Base-by-base conservation (phyloP, 1,140 invertebrate genomes). In the Chrysoperla carnea region DNA sequence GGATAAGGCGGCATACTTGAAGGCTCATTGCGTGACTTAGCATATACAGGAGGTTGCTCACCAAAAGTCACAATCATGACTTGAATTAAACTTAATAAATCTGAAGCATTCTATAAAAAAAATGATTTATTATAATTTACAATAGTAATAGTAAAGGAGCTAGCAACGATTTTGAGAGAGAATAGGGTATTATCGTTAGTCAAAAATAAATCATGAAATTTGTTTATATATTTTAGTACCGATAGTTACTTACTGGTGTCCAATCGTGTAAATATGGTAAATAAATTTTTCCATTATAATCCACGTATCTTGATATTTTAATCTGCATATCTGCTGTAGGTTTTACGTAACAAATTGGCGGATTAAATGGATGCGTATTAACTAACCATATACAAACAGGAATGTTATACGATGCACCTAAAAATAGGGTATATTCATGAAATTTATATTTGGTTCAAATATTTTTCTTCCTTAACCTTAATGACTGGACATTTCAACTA, bases 311-410 rank as follows among this genome's bases (percentile, higher is more conserved):
- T 12, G 91, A 95, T 13, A 83, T 76, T 70, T 94, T 95, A 45
- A 99, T 93, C 41, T 78, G 75, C 95, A 99, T 99, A 46, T 87
- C 86, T 41, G 75, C 45, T 6, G 95, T 99, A 33, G 96, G 96
- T 62, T 80, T 87, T 0, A 99, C 95, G 64, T 85, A 99, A 57
- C 92, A 95, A 61, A 97, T 84, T n/a, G 96, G 96, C 13, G 92
- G 86, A 66, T 94, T 86, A 56, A 87, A 78, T 1, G 96, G 96
- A 73, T 99, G 89, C 23, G 89, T 95, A 56, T 99, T 90, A 75
- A 94, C 80, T 27, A 99, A 56, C 87, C 90, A 98, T 52, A 99
- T 82, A 59, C 82, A 84, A 23, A 99, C 77, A 31, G 96, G 96
- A 64, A 99, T 99, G 66, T 99, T 92, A 63, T 99, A 99, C 12